phyloP scores from a whole-genome alignment of 2,113 vertebrate species.

The Trachemys scripta region DNA sequence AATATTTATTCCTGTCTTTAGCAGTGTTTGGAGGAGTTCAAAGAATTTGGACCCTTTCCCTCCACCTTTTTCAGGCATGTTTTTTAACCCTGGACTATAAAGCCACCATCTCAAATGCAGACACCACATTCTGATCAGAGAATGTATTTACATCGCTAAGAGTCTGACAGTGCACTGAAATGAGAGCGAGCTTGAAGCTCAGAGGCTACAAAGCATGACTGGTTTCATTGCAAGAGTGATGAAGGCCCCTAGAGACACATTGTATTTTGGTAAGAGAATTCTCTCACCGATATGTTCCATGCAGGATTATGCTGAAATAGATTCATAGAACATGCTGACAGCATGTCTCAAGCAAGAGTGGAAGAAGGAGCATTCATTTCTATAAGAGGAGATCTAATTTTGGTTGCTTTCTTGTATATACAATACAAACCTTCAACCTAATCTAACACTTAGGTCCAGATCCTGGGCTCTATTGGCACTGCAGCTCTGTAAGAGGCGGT shows the following conservation, averaged over 20 bases:
- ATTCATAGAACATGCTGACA: slow-evolving; percentile 35
- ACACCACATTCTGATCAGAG: background rate
- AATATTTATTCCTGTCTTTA: background rate
- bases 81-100: background rate
- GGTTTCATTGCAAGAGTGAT: background rate
- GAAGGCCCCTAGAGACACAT: background rate
- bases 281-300: slow-evolving; percentile 27
- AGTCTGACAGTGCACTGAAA: background rate
- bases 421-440: background rate
- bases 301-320: slow-evolving; percentile 32
- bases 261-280: background rate
- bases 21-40: background rate
- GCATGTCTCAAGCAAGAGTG: slow-evolving; percentile 9
- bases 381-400: slow-evolving; percentile 34
- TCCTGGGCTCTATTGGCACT: background rate
- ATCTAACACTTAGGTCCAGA: background rate
- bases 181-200: background rate
- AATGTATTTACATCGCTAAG: accelerated
- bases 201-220: background rate
- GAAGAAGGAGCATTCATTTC: slow-evolving; percentile 41
- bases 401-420: background rate
- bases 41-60: background rate
- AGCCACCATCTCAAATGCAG: background rate
- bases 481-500: background rate
- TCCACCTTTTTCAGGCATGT: background rate